Evolutionary conservation across 2,888 invertebrate genomes (phyloP), one percentile per base, ranked within the genome.

Genomic region (Hydroisotoma schaefferi): DNA sequence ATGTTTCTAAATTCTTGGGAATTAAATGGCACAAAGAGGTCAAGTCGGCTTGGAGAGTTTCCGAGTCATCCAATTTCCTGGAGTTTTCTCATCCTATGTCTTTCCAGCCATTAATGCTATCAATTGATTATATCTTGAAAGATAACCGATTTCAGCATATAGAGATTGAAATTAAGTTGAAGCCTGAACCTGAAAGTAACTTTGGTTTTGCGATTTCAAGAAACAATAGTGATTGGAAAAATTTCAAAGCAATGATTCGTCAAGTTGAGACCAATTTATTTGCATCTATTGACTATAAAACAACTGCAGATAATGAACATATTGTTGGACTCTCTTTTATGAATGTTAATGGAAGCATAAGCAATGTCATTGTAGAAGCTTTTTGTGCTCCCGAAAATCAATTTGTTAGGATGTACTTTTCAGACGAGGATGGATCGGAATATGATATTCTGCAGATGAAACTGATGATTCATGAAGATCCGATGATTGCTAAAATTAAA

Each of bases 1-100:
- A 74, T 57, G 55, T 57, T 4, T 62, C 23, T 38, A 75, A 74
- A 55, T 55, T 58, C n/a, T 47, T 75, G 5, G 73, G 70, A 22
- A 27, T 73, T 8, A 62, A 65, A 57, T 38, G 58, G 3, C 58
- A 59, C 5, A 55, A 51, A 6, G 55, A 59, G 22, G 64, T 55
- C 33, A 53, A 63, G 2, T 63, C 57, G 2, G 63, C 65, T 5
- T 71, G 69, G 69, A 65, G 61, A 61, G 59, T 61, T 22, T 22
- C 59, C 49, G 57, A 47, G 46, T 12, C 57, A 5, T 57, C 46
- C 23, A 37, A 59, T 25, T 46, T 46, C 18, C 29, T 67, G n/a
- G 58, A 65, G 25, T 33, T 75, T 6, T 49, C 66, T 2, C 74
- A 74, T 56, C 63, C 70, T 27, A 63, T 63, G 1, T 63, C 73